Percentiles rank a stretch among this genome's conserved stretches.
phyloP scores from a whole-genome alignment of 2,888 invertebrate genomes.

The Drosophila affinis region DNA sequence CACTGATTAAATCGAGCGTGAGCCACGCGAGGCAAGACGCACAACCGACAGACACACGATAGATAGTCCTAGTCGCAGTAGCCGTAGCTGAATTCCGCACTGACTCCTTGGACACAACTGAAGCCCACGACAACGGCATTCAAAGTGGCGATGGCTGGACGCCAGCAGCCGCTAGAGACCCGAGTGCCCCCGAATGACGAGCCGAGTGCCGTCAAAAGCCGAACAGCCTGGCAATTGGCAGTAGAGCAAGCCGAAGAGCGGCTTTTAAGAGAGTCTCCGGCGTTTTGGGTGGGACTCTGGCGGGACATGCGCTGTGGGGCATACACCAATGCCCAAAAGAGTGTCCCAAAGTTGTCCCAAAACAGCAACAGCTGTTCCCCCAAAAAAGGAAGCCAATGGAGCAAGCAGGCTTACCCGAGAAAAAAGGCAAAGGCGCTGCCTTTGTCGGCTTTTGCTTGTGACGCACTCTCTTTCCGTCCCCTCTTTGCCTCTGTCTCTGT shows the following conservation, averaged over 20 bases:
- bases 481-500: background rate
- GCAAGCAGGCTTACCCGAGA: background rate
- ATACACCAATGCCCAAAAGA: constrained; percentile 47
- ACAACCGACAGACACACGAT: constrained; percentile 31
- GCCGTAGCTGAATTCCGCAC: constrained; percentile 5
- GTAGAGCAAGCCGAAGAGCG: constrained; percentile 8
- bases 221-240: constrained; percentile 3
- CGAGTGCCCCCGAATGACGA: background rate
- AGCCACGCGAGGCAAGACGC: constrained; percentile 35
- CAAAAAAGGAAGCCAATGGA: constrained; percentile 51
- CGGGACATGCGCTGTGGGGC: constrained; percentile 38
- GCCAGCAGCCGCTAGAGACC: constrained; percentile 51
- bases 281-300: constrained; percentile 63
- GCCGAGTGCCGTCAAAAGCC: constrained; percentile 27
- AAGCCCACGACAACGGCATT: constrained; percentile 80
- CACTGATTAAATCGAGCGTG: constrained; percentile 60
- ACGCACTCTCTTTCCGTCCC: constrained; percentile 53
- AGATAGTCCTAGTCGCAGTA: constrained; percentile 23
- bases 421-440: background rate
- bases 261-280: constrained; percentile 42
- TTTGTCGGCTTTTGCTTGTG: constrained; percentile 43
- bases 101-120: constrained; percentile 63
- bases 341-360: constrained; percentile 64
- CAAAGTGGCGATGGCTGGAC: constrained; percentile 78
- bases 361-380: constrained; percentile 69